Base-by-base conservation (phyloP, 2,797 vertebrate genomes). In the Lophius americanus region DNA sequence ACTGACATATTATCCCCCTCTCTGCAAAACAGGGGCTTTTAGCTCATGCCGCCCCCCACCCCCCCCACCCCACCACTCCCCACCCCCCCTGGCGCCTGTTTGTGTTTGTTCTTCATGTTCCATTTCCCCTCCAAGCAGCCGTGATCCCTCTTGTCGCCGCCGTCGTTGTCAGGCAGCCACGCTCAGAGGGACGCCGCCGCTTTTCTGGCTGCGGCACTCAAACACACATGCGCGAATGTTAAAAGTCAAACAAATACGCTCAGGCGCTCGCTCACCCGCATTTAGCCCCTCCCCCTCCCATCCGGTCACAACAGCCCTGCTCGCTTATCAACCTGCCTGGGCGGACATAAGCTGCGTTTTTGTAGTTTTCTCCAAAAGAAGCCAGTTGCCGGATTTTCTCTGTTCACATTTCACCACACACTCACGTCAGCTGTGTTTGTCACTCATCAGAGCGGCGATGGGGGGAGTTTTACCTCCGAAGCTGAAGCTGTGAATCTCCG, bases 41-140 rank as follows among this genome's bases (percentile, higher is more conserved):
- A 68, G 67, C 71, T 82, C 54, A n/a, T n/a, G n/a, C n/a, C n/a
- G n/a, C n/a, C n/a, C n/a, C n/a, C n/a, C n/a, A n/a, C n/a, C n/a
- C n/a, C n/a, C n/a, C n/a, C n/a, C n/a, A n/a, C n/a, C n/a, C n/a
- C n/a, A n/a, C n/a, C n/a, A n/a, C n/a, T n/a, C n/a, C n/a, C n/a
- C n/a, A n/a, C n/a, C n/a, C n/a, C 44, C 12, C 54, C 42, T 46
- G 43, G 64, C 4, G 39, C 60, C 77, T 85, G 84, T 88, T 91
- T 89, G 83, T 87, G 23, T 88, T 90, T 87, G 78, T 88, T 88
- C 81, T 85, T 89, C 87, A 84, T 89, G 90, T 90, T 88, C 83
- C 80, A 87, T 91, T 90, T 93, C 91, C 89, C 70, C 68, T 79
- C 74, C 58, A 68, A 81, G 74, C 68, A 75, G 52, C 74, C 80